Evolutionary conservation across 1,140 invertebrate species (phyloP), one percentile per base, ranked within the genome.

Genomic region (Drosophila eugracilis): DNA sequence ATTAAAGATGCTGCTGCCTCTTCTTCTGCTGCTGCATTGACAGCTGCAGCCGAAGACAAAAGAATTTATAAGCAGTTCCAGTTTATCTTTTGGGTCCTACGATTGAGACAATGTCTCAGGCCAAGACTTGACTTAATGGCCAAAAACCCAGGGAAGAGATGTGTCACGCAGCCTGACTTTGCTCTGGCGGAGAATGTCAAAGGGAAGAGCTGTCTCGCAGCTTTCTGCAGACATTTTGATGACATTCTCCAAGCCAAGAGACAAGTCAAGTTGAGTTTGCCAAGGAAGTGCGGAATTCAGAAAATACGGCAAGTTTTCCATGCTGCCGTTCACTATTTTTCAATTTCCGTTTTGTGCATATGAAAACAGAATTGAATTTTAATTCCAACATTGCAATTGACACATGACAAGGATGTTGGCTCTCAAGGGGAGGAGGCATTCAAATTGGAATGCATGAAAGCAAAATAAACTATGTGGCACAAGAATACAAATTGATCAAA

Each of bases 401-500:
- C 80, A 85, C 76, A 86, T 80, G 76, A 80, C 77, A 76, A 81
- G 78, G 75, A 62, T 53, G 53, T 36, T 24, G 59, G 52, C 42
- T 66, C 12, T 17, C 34, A 28, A 7, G 24, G 32, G 28, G n/a
- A 34, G n/a, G n/a, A 37, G 44, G 53, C 28, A 57, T 69, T 58
- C 58, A 66, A 85, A 85, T 88, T 85, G 81, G 77, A 85, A 85
- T 88, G 81, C 77, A 86, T 60, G 80, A 74, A 86, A 59, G 67
- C 52, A 85, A 85, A 86, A 85, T 85, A 86, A 86, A 80, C 73
- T 76, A 80, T 67, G 65, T 63, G 72, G 63, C 73, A 60, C 62
- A 88, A 88, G 81, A 86, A 86, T 78, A 85, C 83, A 88, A 88
- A 86, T 86, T 86, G 81, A 86, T 86, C 83, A 78, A 78, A 86